These are phyloP conservation scores for Eilema griseolum DNA, from an alignment of 2,888 invertebrate species.

Conservation along the genomic window DNA sequence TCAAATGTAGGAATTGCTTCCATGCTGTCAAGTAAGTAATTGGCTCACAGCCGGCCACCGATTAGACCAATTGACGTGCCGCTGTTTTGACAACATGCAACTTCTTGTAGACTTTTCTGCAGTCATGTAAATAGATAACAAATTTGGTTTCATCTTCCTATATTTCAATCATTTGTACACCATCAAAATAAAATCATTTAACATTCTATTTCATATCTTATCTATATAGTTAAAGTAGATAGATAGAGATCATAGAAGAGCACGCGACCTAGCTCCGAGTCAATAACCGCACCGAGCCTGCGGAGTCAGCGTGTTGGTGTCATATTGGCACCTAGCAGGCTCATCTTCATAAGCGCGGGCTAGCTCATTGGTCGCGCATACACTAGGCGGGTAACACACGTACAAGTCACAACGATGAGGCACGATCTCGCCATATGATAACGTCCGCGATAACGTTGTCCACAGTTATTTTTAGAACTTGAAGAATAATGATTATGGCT, in stretches of 20 bases:
- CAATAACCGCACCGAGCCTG: conserved; percentile 58
- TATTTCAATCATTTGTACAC: background rate
- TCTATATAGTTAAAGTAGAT: conserved; percentile 16
- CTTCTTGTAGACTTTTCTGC: conserved; percentile 44
- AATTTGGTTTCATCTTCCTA: background rate
- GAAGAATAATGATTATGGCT: conserved; percentile 73
- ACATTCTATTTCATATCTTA: background rate
- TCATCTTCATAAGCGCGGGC: conserved; percentile 30
- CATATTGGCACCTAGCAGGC: conserved; percentile 34
- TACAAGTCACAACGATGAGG: conserved; percentile 51
- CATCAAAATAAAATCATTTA: background rate
- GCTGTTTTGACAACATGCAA: conserved; percentile 84
- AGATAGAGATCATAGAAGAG: conserved; percentile 29
- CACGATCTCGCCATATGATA: conserved; percentile 83
- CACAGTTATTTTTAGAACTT: conserved; percentile 79
- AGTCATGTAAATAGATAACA: conserved; percentile 10
- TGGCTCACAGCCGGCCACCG: conserved; percentile 82
- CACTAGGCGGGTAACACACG: conserved; percentile 41
- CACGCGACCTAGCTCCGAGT: conserved; percentile 48
- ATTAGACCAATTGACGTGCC: conserved; percentile 84
- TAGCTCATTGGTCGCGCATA: conserved; percentile 45
- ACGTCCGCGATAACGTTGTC: conserved; percentile 81
- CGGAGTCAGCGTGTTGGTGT: conserved; percentile 33
- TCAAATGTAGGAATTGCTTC: conserved; percentile 86
- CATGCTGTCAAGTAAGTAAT: conserved; percentile 85